phyloP scores from a whole-genome alignment of 64 coral and sea anemone species.

The Dendrophyllia cribrosa region DNA sequence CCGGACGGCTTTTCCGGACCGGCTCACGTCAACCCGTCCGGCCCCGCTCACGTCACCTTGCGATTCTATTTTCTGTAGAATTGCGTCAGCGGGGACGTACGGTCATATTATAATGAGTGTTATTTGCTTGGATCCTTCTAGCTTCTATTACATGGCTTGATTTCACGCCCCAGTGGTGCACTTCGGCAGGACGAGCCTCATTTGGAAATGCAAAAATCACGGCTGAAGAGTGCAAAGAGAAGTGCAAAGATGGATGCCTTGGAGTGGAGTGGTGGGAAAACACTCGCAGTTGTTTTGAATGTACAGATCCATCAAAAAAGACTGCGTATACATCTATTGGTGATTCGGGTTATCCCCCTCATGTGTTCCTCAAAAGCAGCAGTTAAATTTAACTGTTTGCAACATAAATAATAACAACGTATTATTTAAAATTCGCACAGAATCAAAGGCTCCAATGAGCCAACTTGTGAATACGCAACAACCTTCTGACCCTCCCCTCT shows the following conservation, averaged over 20 bases:
- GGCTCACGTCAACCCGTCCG: too few relatives aligned
- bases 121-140: background rate
- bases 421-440: too few relatives aligned
- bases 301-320: slow-evolving; percentile 11
- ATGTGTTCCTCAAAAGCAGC: slow-evolving; percentile 15
- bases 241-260: background rate
- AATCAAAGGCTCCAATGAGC: too few relatives aligned
- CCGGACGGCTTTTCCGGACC: too few relatives aligned
- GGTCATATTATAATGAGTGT: too few relatives aligned
- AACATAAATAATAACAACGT: too few relatives aligned
- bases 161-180: slow-evolving; percentile 33
- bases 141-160: background rate
- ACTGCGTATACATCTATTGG: background rate
- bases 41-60: too few relatives aligned
- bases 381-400: too few relatives aligned
- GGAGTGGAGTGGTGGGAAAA: slow-evolving; percentile 36
- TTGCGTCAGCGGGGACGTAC: too few relatives aligned
- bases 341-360: background rate
- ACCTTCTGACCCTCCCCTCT: too few relatives aligned
- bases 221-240: slow-evolving; percentile 18
- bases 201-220: background rate
- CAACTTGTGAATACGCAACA: too few relatives aligned
- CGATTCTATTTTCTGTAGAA: too few relatives aligned
- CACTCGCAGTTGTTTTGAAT: background rate
- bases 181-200: background rate